Evolutionary conservation across 2,888 invertebrate genomes (phyloP), one percentile per base, ranked within the genome.

Genomic region (Dynastes grantii): DNA sequence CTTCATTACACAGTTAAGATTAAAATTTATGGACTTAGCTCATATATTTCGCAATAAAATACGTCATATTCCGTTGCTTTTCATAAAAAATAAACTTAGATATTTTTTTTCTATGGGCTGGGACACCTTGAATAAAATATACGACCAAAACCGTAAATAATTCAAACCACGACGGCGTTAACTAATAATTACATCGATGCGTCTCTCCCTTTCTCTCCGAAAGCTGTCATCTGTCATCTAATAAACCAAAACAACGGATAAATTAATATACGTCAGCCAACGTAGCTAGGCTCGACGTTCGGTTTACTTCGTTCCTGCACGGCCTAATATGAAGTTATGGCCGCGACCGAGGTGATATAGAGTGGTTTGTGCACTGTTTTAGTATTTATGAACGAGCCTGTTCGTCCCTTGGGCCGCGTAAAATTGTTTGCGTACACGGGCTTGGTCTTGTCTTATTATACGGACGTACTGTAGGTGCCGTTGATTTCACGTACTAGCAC

Each of bases 321-420:
- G 40, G 29, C 22, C 32, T 75, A 63, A 75, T 76, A 65, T 64
- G 63, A 71, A 64, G 64, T 76, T 76, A 76, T 64, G 53, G 63
- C 49, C 65, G 64, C 51, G 53, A 53, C 45, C 45, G 63, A 64
- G 76, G 63, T 65, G 76, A 64, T 64, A 63, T 76, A 76, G 53
- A 76, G 65, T 65, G 65, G 76, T 63, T 76, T 64, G 76, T n/a
- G 64, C 16, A 32, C 63, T 65, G 76, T 76, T 76, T 76, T 71
- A 71, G 76, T 64, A 76, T 76, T 76, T 76, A 76, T 76, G 76
- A 64, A 64, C 65, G 65, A 16, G 65, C 4, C 11, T n/a, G 29
- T 76, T 49, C 49, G 51, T 76, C 76, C 65, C 76, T 27, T 4
- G 40, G 76, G 76, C 51, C 13, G 49, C 53, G 27, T 65, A 76